Base-by-base conservation (phyloP, 2,797 vertebrate species). In the Coendou prehensilis region DNA sequence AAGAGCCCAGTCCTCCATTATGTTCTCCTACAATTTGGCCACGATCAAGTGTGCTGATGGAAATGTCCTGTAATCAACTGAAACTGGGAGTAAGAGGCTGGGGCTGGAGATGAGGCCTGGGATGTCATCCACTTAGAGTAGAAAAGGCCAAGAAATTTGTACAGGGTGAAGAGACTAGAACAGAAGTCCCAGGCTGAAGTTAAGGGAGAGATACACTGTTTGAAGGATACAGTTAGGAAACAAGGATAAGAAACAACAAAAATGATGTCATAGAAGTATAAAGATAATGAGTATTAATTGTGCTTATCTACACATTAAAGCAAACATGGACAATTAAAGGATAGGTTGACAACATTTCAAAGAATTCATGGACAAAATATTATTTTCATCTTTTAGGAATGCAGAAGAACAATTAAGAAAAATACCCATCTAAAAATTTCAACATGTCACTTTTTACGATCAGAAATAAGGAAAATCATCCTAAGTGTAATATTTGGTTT, bases 301-400 rank as follows among this genome's bases (percentile, higher is more conserved):
- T 2, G 11, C 9, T 92, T 59, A 64, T 30, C 59, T 80, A 61
- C 1, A 45, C 33, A 3, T 9, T 59, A 15, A 10, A 33, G 6
- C n/a, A 89, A 56, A 71, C 59, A 56, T 7, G 14, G 13, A 87
- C 23, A 94, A 80, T 71, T 30, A 50, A 92, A 87, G 67, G 82
- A 26, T 8, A 92, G 52, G 45, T n/a, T 10, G 76, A 79, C 67
- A 91, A 75, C 13, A 50, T 37, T 87, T 89, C 5, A 54, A 93
- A 50, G 33, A 10, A 84, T 71, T 20, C 23, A 75, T 18, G 22
- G 6, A 15, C 67, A 87, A 93, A 57, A 89, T 41, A 79, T 61
- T n/a, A 83, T 61, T 78, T 86, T 89, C 17, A 94, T 80, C 41
- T 28, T 54, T 81, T 75, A 80, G 61, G 37, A 83, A 94, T 10